Conservation (phyloP, 2,797 vertebrate genomes). For the Microctenopoma stevenorrisi region DNA sequence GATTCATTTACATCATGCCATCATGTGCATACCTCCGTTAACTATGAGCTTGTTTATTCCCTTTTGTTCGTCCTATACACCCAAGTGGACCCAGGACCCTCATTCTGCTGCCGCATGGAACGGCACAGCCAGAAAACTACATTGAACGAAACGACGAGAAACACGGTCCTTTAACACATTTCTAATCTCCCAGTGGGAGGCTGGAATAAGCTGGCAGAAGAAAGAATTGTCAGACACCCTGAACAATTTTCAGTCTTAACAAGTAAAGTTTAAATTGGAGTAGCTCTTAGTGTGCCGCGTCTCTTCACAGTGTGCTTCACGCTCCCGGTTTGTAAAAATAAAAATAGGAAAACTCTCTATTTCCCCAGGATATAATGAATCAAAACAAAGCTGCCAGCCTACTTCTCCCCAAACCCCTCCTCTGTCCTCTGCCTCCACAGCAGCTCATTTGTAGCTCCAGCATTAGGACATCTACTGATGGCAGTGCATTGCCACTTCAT, state of each 20-base stretch:
- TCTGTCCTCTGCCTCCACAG: conserved; percentile 42
- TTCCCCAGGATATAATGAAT: conserved; percentile 44
- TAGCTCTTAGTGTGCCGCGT: conserved; percentile 1
- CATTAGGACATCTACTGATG: conserved; percentile 63
- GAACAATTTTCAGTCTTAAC: conserved; percentile 30
- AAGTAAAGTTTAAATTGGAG: conserved; percentile 50
- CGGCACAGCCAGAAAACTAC: conserved; percentile 30
- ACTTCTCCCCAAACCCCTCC: conserved; percentile 17
- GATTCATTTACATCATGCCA: conserved; percentile 8
- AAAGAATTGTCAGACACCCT: conserved; percentile 35
- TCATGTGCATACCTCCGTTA: conserved; percentile 7
- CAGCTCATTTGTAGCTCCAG: conserved; percentile 70
- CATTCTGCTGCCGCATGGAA: conserved; percentile 8
- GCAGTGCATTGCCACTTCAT: conserved; percentile 72
- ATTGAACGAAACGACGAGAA: conserved; percentile 25
- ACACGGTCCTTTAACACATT: conserved; percentile 16
- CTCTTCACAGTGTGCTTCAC: conserved; percentile 24
- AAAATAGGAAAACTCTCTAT: conserved; percentile 28
- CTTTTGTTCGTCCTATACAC: conserved; percentile 34
- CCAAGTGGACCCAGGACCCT: conserved; percentile 36
- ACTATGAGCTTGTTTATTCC: conserved; percentile 1
- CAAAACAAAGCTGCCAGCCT: conserved; percentile 55
- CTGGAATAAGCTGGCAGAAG: conserved; percentile 23
- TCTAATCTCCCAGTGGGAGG: conserved; percentile 19
- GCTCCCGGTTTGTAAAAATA: conserved; percentile 49